These are phyloP conservation scores for Bombus balteatus DNA, from an alignment of 1,140 invertebrate genomes.

Conservation along the genomic window DNA sequence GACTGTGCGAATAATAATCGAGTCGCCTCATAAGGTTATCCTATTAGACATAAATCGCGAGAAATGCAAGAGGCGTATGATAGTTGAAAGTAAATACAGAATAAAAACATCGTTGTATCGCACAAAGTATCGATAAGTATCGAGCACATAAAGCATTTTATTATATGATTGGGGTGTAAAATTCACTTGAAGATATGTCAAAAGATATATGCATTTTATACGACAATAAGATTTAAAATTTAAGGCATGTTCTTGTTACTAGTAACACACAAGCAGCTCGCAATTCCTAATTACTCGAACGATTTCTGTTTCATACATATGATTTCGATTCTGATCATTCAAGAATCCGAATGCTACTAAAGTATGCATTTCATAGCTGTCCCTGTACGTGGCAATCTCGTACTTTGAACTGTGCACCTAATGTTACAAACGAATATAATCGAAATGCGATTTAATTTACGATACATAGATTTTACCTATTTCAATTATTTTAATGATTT, in stretches of 20 bases:
- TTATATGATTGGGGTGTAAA: conserved; percentile 47
- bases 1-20: conserved; percentile 14
- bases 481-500: background rate
- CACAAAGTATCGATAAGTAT: conserved; percentile 54
- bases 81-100: conserved; percentile 27
- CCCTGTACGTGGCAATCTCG: conserved; percentile 8
- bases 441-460: background rate
- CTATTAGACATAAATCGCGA: conserved; percentile 21
- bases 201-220: conserved; percentile 43
- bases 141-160: conserved; percentile 50
- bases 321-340: background rate
- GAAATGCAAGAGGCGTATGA: background rate
- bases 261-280: conserved; percentile 22
- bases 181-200: conserved; percentile 40
- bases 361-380: background rate
- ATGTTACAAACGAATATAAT: background rate
- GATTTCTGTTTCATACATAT: background rate
- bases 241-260: conserved; percentile 45
- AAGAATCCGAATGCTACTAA: background rate
- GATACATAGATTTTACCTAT: background rate
- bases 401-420: background rate
- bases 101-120: conserved; percentile 39
- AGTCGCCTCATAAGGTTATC: background rate
- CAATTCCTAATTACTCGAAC: conserved; percentile 16
- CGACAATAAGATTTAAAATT: conserved; percentile 51